phyloP scores from a whole-genome alignment of 2,797 vertebrate species.

The Pantherophis alleghaniensis region DNA sequence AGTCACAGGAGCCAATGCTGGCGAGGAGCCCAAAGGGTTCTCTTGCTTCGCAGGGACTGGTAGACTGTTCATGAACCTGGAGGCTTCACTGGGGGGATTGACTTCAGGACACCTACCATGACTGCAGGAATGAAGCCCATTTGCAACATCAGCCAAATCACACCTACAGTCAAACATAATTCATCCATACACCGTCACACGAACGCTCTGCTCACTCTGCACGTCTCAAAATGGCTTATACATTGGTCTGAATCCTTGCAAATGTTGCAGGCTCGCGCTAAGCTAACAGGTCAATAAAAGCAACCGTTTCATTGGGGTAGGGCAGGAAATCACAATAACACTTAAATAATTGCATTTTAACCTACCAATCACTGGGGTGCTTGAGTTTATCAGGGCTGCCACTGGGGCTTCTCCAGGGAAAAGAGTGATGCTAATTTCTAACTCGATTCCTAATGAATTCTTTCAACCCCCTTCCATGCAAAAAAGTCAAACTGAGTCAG shows the following conservation, averaged over 20 bases:
- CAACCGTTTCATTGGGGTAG: not conserved
- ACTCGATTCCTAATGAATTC: not conserved
- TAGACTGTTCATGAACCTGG: not conserved
- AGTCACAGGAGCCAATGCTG: not conserved
- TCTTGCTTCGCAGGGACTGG: not conserved
- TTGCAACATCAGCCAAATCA: too few relatives aligned
- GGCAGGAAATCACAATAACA: too few relatives aligned
- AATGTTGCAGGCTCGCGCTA: not conserved
- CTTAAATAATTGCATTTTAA: too few relatives aligned
- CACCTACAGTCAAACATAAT: too few relatives aligned
- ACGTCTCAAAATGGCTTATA: not conserved
- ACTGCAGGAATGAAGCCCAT: not conserved
- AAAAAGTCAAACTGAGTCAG: not conserved
- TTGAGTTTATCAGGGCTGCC: too few relatives aligned
- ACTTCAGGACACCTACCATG: not conserved
- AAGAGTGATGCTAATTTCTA: too few relatives aligned
- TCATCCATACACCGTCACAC: too few relatives aligned
- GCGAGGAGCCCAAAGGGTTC: not conserved
- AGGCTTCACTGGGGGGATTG: not conserved
- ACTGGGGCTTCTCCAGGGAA: too few relatives aligned
- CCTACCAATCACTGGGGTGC: too few relatives aligned
- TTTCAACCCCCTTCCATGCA: not conserved
- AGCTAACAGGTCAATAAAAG: not conserved
- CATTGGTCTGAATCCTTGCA: not conserved
- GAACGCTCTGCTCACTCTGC: not conserved